Evolutionary conservation across 2,113 vertebrate species (phyloP).

Genomic region (Rhipidura dahli): DNA sequence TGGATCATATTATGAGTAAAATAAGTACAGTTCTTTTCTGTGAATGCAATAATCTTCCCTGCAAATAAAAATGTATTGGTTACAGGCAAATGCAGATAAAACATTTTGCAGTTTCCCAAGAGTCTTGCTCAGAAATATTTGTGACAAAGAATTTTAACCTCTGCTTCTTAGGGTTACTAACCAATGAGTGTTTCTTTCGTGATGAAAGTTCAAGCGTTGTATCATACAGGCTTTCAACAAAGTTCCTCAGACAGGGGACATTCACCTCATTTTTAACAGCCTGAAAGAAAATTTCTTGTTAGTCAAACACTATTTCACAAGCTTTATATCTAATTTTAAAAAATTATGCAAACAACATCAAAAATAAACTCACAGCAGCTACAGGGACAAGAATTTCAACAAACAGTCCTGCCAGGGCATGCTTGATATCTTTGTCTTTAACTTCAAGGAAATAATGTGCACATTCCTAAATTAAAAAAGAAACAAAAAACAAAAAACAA

Average conservation of each 20-base stretch:
- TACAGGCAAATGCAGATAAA: not conserved
- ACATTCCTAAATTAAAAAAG: constrained; percentile 85
- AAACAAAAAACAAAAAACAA: constrained; percentile 14
- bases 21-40: not conserved
- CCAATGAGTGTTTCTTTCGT: constrained; percentile 97
- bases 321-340: not conserved
- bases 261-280: constrained; percentile 99
- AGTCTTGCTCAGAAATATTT: not conserved
- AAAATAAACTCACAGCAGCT: constrained; percentile 88
- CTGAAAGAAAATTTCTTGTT: constrained; percentile 72
- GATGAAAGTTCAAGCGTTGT: constrained; percentile 96
- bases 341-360: constrained; percentile 12
- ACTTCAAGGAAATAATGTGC: constrained; percentile 98
- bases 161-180: constrained; percentile 71
- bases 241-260: constrained; percentile 97
- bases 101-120: not conserved
- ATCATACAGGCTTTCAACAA: constrained; percentile 96
- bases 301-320: not conserved
- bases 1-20: not conserved
- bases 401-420: constrained; percentile 95
- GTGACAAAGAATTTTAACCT: constrained; percentile 15
- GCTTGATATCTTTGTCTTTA: constrained; percentile 99
- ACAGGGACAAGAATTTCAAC: constrained; percentile 98
- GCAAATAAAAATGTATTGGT: not conserved
- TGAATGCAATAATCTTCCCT: not conserved